phyloP scores from a whole-genome alignment of 1,140 invertebrate species.

The Drosophila nikananu region DNA sequence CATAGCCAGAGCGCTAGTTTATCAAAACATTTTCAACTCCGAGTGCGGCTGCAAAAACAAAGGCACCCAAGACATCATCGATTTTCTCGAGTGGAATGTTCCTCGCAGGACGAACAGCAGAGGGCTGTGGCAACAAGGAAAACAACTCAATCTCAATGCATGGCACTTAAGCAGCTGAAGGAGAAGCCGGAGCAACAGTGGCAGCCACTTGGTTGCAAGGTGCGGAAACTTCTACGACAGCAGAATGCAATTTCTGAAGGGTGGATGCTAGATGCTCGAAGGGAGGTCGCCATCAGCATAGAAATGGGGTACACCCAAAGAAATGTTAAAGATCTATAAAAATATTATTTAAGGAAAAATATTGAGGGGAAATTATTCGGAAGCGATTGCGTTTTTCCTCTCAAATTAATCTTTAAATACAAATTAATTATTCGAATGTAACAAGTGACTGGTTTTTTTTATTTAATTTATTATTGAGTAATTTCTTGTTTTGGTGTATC shows the following conservation, averaged over 20 bases:
- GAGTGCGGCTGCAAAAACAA: conserved; percentile 81
- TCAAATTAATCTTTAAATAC: neutral
- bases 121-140: conserved; percentile 38
- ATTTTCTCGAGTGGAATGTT: conserved; percentile 67
- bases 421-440: neutral
- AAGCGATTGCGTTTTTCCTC: too few relatives aligned
- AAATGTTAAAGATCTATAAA: neutral
- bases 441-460: neutral
- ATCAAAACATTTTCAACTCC: conserved; percentile 81
- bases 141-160: conserved; percentile 80
- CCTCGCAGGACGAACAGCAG: neutral
- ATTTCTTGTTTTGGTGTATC: neutral
- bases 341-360: neutral
- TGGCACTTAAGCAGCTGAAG: conserved; percentile 75
- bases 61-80: conserved; percentile 70
- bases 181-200: conserved; percentile 40
- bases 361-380: too few relatives aligned
- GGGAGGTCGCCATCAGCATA: neutral
- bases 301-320: conserved; percentile 5
- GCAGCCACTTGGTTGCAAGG: conserved; percentile 68
- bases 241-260: conserved; percentile 68
- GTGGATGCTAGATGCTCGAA: neutral
- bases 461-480: neutral
- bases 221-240: conserved; percentile 71
- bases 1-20: conserved; percentile 71